phyloP scores from a whole-genome alignment of 30 jellyfish, hydroid and myxozoan species.

The Morbakka virulenta region DNA sequence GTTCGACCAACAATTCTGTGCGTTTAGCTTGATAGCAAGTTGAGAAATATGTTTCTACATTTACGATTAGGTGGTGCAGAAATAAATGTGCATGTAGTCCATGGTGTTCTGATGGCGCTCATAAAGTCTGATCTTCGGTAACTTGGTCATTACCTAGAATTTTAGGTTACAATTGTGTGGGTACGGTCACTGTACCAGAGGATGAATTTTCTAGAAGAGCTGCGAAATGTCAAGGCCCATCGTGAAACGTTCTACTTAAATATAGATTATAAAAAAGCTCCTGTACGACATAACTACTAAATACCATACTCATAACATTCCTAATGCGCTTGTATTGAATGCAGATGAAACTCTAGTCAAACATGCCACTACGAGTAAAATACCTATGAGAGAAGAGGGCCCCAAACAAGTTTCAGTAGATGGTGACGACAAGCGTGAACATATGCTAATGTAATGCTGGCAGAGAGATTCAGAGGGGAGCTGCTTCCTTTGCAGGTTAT shows the following conservation, averaged over 20 bases:
- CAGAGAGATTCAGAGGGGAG: neutral
- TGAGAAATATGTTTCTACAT: neutral
- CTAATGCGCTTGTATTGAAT: neutral
- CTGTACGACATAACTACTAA: neutral
- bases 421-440: neutral
- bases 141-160: neutral
- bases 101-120: neutral
- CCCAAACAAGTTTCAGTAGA: neutral
- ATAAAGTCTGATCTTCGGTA: neutral
- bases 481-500: neutral
- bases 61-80: neutral
- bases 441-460: neutral
- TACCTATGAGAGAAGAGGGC: neutral
- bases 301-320: neutral
- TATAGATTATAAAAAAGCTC: neutral
- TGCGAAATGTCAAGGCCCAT: neutral
- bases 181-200: neutral
- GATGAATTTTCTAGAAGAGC: neutral
- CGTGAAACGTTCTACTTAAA: neutral
- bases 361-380: neutral
- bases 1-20: neutral
- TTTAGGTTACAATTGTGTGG: neutral
- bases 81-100: neutral
- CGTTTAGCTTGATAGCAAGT: too few relatives aligned
- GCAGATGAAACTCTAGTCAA: neutral